Percentiles rank a stretch among this genome's conserved stretches.
These are phyloP conservation scores for Ophioninae sp. DNA, from an alignment of 2,888 invertebrate species.

Conservation along the genomic window DNA sequence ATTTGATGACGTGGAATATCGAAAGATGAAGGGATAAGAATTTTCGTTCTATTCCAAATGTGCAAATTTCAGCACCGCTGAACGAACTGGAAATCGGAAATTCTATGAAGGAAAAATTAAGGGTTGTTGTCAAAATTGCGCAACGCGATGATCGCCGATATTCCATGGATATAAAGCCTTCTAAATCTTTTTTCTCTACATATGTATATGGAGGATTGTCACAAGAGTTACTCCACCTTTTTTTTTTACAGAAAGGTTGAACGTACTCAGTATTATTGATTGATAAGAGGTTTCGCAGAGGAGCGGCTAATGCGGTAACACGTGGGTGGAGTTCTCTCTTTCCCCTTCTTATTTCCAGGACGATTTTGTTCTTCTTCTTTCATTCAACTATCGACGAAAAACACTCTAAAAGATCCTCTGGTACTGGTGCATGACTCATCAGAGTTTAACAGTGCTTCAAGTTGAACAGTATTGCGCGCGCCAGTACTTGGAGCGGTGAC, in stretches of 20 bases:
- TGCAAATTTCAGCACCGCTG: neutral
- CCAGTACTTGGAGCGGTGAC: no score
- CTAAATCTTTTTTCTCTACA: neutral
- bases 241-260: conserved; percentile 47
- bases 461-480: no score
- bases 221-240: conserved; percentile 33
- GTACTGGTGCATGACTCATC: no score
- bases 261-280: conserved; percentile 61
- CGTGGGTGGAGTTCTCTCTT: conserved; percentile 30
- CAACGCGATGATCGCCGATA: neutral
- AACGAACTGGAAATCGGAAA: neutral
- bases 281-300: conserved; percentile 56
- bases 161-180: neutral
- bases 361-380: neutral
- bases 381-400: neutral
- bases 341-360: neutral
- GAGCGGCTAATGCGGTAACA: conserved; percentile 52
- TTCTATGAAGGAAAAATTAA: neutral
- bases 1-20: no score
- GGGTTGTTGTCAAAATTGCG: no score
- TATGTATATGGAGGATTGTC: neutral
- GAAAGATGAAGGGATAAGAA: no score
- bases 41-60: no score
- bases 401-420: no score
- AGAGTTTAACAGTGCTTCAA: no score